Evolutionary conservation across 1,140 invertebrate genomes (phyloP).

Genomic region (Epicauta chinensis): DNA sequence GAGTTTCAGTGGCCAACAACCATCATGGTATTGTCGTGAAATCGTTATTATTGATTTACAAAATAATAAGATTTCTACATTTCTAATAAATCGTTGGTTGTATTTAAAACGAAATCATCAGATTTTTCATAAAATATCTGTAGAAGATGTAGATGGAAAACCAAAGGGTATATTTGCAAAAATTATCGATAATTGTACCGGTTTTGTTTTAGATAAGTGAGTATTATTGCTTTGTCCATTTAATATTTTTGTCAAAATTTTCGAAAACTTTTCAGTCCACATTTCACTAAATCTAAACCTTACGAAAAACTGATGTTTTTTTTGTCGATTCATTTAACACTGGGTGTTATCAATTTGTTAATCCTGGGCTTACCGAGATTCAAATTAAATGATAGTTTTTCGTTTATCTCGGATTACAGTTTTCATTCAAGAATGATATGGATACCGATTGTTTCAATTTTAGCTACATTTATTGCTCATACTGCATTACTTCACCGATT

Average conservation of each 20-base stretch:
- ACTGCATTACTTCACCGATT: too few relatives aligned
- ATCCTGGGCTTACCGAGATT: background rate
- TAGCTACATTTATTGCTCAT: background rate
- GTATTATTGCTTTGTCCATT: too few relatives aligned
- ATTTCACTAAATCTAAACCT: background rate
- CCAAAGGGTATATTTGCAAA: background rate
- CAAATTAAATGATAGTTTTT: background rate
- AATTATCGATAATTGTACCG: background rate
- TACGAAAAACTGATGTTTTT: background rate
- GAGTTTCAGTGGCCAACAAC: background rate
- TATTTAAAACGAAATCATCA: background rate
- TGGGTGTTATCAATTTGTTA: background rate
- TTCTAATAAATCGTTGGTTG: constrained; percentile 1
- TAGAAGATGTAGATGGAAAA: background rate
- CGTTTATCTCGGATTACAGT: background rate
- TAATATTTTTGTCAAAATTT: too few relatives aligned
- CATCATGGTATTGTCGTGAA: constrained; percentile 2
- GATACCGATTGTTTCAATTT: background rate
- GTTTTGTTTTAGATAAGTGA: background rate
- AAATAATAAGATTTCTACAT: background rate
- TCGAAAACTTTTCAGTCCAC: background rate
- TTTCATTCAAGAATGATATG: background rate
- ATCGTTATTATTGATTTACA: background rate
- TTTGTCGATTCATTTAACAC: background rate
- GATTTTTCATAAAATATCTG: background rate